Conservation (phyloP, 2,113 vertebrate species). For the Podilymbus podiceps region DNA sequence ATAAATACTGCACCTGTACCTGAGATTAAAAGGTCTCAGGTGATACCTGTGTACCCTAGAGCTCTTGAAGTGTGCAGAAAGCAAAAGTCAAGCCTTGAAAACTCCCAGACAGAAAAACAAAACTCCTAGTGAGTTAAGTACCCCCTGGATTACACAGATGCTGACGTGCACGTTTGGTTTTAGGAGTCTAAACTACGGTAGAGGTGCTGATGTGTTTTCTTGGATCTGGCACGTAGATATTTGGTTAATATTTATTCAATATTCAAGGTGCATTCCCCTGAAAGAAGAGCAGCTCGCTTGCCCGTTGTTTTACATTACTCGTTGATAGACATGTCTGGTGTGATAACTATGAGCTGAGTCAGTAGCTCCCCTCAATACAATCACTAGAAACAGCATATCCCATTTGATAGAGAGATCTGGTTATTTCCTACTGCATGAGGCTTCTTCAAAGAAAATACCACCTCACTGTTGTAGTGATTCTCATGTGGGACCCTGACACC, state of each 20-base stretch:
- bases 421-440: neutral
- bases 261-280: neutral
- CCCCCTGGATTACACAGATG: neutral
- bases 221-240: neutral
- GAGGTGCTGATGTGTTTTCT: neutral
- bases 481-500: neutral
- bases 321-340: rapidly evolving
- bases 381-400: neutral
- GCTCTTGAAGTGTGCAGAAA: neutral
- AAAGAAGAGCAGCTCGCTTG: neutral
- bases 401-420: neutral
- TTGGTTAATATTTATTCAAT: neutral
- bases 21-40: neutral
- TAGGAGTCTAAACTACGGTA: neutral
- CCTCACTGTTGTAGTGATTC: neutral
- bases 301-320: neutral
- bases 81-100: neutral
- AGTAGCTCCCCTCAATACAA: neutral
- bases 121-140: neutral
- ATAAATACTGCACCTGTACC: neutral
- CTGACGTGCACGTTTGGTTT: neutral
- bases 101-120: neutral
- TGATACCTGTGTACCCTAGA: neutral
- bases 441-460: neutral
- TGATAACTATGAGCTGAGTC: neutral